phyloP scores from a whole-genome alignment of 1,140 invertebrate species.

The Pseudomyrmex gracilis region DNA sequence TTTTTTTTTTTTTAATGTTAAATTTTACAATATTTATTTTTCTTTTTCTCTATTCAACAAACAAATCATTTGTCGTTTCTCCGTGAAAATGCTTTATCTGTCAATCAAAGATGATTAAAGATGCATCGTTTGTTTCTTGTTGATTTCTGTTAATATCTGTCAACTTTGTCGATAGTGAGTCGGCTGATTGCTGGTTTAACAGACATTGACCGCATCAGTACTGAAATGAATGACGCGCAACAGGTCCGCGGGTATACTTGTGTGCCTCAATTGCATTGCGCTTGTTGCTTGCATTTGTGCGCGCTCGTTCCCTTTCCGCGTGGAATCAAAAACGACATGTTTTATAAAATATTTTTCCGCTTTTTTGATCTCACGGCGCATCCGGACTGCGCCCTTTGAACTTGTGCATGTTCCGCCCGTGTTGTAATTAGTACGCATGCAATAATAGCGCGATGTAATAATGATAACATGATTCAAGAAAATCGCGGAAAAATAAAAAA shows the following conservation, averaged over 20 bases:
- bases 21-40: too few relatives aligned
- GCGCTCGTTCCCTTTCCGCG: slow-evolving; percentile 51
- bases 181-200: slow-evolving; percentile 72
- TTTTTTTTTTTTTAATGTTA: too few relatives aligned
- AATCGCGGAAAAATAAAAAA: slow-evolving; percentile 4
- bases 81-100: slow-evolving; percentile 28
- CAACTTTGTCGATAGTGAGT: slow-evolving; percentile 68
- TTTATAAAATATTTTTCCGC: slow-evolving; percentile 58
- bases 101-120: slow-evolving; percentile 53
- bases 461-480: slow-evolving; percentile 12
- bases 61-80: slow-evolving; percentile 36
- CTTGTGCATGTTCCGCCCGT: neutral
- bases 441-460: slow-evolving; percentile 1
- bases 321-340: slow-evolving; percentile 49
- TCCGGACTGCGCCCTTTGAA: neutral
- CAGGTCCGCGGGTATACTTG: slow-evolving; percentile 77
- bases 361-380: slow-evolving; percentile 32
- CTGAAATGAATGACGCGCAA: slow-evolving; percentile 81
- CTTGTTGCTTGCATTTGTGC: slow-evolving; percentile 71
- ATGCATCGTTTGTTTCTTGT: slow-evolving; percentile 50
- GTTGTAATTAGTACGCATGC: neutral
- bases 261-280: slow-evolving; percentile 71
- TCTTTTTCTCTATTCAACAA: too few relatives aligned
- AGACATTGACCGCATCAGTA: slow-evolving; percentile 79
- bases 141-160: slow-evolving; percentile 67